phyloP scores from a whole-genome alignment of 1,140 invertebrate species.

The Nephila pilipes region DNA sequence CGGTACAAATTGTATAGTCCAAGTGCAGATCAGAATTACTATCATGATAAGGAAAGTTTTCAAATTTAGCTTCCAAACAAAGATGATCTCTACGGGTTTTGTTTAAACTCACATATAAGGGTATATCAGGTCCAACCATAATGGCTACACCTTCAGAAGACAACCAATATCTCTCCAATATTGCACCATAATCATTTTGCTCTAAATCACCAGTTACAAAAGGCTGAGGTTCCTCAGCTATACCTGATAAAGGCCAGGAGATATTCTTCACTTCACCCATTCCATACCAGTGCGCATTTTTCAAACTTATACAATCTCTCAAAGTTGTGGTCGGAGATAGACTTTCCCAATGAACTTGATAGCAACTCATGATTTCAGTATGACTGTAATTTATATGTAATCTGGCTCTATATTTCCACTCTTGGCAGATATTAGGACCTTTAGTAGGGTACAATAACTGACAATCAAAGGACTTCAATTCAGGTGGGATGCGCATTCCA shows the following conservation, averaged over 20 bases:
- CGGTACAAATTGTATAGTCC: conserved; percentile 92
- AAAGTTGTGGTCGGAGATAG: conserved; percentile 83
- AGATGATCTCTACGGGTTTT: conserved; percentile 84
- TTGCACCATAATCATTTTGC: conserved; percentile 88
- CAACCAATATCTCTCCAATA: conserved; percentile 90
- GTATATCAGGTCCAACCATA: conserved; percentile 88
- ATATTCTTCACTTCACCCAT: conserved; percentile 89
- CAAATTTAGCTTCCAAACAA: conserved; percentile 88
- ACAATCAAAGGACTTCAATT: conserved; percentile 77
- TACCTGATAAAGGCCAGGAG: conserved; percentile 89
- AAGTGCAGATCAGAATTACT: conserved; percentile 86
- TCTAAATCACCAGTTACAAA: conserved; percentile 89
- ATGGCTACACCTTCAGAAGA: conserved; percentile 92
- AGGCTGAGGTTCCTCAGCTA: conserved; percentile 87
- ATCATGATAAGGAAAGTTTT: conserved; percentile 87
- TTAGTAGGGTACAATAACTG: conserved; percentile 49
- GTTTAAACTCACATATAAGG: conserved; percentile 85
- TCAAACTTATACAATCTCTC: conserved; percentile 91
- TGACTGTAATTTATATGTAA: conserved; percentile 77
- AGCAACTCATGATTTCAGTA: conserved; percentile 83
- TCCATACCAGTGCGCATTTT: conserved; percentile 80
- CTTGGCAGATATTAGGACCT: conserved; percentile 77
- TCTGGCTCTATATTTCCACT: conserved; percentile 79
- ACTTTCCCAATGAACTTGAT: conserved; percentile 91
- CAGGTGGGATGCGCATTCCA: conserved; percentile 77